A percentile compares a stretch with the other conserved stretches of the same genome.
phyloP scores from a whole-genome alignment of 35 echinoderm and acorn worm genomes.

The Holothuria glaberrima region DNA sequence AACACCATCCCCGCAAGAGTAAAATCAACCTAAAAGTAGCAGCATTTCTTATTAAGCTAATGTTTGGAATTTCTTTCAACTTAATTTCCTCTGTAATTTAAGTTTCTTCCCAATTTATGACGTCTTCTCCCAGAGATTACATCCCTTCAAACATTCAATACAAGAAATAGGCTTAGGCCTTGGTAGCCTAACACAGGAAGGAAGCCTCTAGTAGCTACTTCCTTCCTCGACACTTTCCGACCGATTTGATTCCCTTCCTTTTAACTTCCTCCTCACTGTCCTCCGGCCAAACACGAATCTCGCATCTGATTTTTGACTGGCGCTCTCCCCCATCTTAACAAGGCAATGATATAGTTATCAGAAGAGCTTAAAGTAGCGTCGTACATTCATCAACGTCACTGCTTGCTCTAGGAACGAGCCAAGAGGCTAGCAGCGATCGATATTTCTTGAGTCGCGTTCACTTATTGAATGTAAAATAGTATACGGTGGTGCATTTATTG shows the following conservation, averaged over 20 bases:
- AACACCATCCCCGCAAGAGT: too few relatives aligned
- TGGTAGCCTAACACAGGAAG: slow-evolving; percentile 57
- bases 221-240: slow-evolving; percentile 54
- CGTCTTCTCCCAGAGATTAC: neutral
- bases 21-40: slow-evolving; percentile 5
- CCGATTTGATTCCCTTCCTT: slow-evolving; percentile 49
- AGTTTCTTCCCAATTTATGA: slow-evolving; percentile 27
- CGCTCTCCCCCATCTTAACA: slow-evolving; percentile 17
- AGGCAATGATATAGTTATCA: slow-evolving; percentile 55
- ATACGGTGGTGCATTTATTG: slow-evolving; percentile 45
- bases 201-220: slow-evolving; percentile 41
- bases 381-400: slow-evolving; percentile 33
- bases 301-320: slow-evolving; percentile 34
- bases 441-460: slow-evolving; percentile 27
- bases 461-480: slow-evolving; percentile 42
- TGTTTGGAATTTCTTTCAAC: slow-evolving; percentile 51
- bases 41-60: slow-evolving; percentile 47
- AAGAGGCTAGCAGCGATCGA: slow-evolving; percentile 18
- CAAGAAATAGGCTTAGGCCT: slow-evolving; percentile 34
- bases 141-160: slow-evolving; percentile 3
- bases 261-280: slow-evolving; percentile 26
- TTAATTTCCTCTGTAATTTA: slow-evolving; percentile 50
- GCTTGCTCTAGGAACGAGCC: neutral
- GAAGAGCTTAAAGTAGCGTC: neutral
- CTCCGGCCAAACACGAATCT: slow-evolving; percentile 57